phyloP scores from a whole-genome alignment of 2,888 invertebrate species.

The Tuberolachnus salignus region DNA sequence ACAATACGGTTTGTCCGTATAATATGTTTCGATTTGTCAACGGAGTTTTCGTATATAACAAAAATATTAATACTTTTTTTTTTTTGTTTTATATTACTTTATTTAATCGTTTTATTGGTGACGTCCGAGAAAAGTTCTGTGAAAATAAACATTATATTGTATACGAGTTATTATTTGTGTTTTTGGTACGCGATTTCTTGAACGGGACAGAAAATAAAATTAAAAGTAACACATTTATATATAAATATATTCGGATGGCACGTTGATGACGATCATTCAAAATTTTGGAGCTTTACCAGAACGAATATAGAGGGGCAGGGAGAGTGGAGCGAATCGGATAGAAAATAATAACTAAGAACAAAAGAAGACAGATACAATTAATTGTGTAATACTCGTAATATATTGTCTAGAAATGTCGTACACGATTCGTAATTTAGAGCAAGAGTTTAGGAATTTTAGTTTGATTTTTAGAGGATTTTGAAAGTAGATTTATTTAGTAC shows the following conservation, averaged over 20 bases:
- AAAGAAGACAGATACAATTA: not conserved
- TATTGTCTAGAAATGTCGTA: too few species aligned
- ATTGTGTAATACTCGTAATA: too few species aligned
- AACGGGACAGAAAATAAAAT: conserved; percentile 10
- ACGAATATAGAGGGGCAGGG: not conserved
- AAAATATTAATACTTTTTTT: too few species aligned
- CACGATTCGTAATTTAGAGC: too few species aligned
- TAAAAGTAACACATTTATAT: not conserved
- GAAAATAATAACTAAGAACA: conserved; percentile 1
- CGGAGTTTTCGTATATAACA: not conserved
- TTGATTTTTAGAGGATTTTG: too few species aligned
- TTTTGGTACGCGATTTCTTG: not conserved
- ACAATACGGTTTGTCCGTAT: not conserved
- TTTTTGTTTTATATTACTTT: too few species aligned
- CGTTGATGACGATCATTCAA: not conserved
- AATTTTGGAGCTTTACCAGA: conserved; percentile 17
- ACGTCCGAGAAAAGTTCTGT: conserved; percentile 7
- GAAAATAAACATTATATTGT: not conserved
- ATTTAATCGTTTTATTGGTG: conserved; percentile 25
- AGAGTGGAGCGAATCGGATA: too few species aligned
- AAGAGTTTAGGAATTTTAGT: too few species aligned
- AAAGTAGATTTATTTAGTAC: too few species aligned
- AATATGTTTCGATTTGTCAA: not conserved
- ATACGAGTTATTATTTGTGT: too few species aligned
- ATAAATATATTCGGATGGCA: not conserved